Evolutionary conservation across 2,797 vertebrate species (phyloP).

Genomic region (Holocentrus rufus): DNA sequence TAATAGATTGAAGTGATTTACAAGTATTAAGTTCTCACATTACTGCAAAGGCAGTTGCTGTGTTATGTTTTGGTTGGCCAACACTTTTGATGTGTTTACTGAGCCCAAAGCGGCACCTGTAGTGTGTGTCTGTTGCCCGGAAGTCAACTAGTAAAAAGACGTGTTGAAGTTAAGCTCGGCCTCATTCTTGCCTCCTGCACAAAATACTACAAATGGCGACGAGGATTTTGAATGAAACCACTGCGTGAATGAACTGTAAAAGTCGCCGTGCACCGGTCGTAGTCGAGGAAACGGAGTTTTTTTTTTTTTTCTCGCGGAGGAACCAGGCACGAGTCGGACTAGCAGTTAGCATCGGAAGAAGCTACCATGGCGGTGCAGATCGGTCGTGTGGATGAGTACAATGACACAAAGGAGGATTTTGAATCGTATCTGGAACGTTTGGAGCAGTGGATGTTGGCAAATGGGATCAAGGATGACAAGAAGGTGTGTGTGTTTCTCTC

Average conservation of each 20-base stretch:
- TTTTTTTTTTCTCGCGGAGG: too few species aligned
- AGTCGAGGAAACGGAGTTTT: not conserved
- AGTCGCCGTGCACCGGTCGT: not conserved
- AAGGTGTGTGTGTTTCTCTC: constrained; percentile 8
- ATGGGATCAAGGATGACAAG: not conserved
- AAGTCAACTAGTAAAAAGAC: too few species aligned
- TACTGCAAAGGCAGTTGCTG: too few species aligned
- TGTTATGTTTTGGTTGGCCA: too few species aligned
- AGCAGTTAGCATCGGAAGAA: not conserved
- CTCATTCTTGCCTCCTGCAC: not conserved
- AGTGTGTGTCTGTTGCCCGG: too few species aligned
- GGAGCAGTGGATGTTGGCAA: constrained; percentile 22
- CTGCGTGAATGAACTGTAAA: not conserved
- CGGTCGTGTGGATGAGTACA: constrained; percentile 9
- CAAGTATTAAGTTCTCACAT: too few species aligned
- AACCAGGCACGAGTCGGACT: not conserved
- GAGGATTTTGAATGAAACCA: not conserved
- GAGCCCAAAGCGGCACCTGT: too few species aligned
- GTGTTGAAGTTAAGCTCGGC: too few species aligned
- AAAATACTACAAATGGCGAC: constrained; percentile 2
- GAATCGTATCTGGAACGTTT: constrained; percentile 8
- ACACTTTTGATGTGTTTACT: too few species aligned
- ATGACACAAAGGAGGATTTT: constrained; percentile 10
- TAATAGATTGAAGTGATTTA: too few species aligned
- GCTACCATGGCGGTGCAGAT: not conserved